Base-by-base conservation (phyloP, 2,113 vertebrate genomes). In the Mola mola region DNA sequence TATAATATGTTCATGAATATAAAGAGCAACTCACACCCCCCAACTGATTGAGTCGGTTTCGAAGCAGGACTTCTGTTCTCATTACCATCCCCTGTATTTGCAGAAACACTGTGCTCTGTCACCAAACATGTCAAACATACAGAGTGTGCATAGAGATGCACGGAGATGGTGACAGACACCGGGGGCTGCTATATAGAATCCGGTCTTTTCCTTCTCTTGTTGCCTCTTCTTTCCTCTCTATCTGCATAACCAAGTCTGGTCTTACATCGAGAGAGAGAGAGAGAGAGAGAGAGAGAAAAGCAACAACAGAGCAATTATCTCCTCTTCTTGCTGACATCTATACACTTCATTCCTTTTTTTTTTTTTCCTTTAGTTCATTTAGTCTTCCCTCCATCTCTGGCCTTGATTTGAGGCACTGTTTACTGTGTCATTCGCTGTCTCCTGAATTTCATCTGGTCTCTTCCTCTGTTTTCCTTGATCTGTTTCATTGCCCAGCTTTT, bases 281-380 rank as follows among this genome's bases (percentile, higher is more conserved):
- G 64, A 24, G 16, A 5, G 1, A 26, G 48, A 15, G 29, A 53
- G 11, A 22, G 25, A 66, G 15, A 62, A 47, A 28, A 63, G 57
- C 21, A 76, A 78, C 65, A 84, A 77, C 80, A 87, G 75, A 69
- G 62, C 73, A 76, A 84, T 87, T 82, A 87, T 82, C 82, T 81
- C 61, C 53, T 75, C 65, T 36, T 49, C 62, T 38, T 40, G 43
- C 67, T 84, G 69, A 83, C 82, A 75, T 75, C 67, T 76, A 61
- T 31, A 29, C 42, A 55, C 61, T 57, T n/a, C 20, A 72, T 79
- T 71, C 63, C 51, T 56, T 25, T 62, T 62, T 24, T 19, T 26
- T 26, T 28, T 20, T 5, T 9, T 10, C 66, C 60, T 65, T 74
- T 42, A 48, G 48, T 70, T 63, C 56, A n/a, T 73, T 82, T 56